Conservation (phyloP, 2,797 vertebrate species). For the Notoglanidium macrostoma region DNA sequence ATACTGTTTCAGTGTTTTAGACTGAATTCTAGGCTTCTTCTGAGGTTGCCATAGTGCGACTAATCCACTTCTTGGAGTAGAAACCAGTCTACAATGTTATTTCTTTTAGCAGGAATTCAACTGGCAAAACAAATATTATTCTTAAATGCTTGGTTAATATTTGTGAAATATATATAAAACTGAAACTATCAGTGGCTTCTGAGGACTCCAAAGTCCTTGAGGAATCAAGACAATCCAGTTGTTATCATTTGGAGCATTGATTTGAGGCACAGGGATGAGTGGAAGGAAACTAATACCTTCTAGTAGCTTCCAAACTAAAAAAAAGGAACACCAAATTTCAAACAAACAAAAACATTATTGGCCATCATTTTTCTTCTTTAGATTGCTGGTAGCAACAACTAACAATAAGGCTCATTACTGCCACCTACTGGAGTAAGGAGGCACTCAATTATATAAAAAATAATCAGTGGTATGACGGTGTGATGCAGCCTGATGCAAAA, state of each 20-base stretch:
- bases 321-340: background rate
- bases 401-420: background rate
- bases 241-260: background rate
- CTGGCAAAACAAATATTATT: background rate
- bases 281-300: background rate
- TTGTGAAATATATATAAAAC: background rate
- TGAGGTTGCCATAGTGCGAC: background rate
- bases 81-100: background rate
- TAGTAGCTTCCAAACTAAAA: no score
- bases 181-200: background rate
- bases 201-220: background rate
- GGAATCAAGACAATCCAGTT: background rate
- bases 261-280: background rate
- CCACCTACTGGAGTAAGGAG: slow-evolving; percentile 2
- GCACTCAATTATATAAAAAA: background rate
- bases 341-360: background rate
- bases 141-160: no score
- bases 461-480: background rate
- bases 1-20: background rate
- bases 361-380: background rate
- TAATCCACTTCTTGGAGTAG: background rate
- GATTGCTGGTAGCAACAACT: background rate
- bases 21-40: background rate
- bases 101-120: background rate
- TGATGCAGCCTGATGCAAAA: background rate